A percentile compares a stretch with the other conserved stretches of the same genome.
phyloP scores from a whole-genome alignment of 2,888 invertebrate genomes.

The Lasioglossum leucozonium region DNA sequence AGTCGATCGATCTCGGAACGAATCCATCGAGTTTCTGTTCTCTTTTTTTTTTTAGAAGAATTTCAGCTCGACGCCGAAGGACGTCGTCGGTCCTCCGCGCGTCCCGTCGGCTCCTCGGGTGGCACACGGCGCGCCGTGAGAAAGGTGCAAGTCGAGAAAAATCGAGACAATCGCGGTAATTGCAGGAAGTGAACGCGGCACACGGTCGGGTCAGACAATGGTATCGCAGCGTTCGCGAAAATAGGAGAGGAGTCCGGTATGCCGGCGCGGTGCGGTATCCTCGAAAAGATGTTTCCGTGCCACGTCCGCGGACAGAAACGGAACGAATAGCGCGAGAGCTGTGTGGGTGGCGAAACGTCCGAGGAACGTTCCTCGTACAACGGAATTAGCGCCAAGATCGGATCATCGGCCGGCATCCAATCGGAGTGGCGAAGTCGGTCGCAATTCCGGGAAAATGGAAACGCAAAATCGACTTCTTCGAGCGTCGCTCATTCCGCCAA shows the following conservation, averaged over 20 bases:
- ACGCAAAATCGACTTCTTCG: not conserved
- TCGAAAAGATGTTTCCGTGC: constrained; percentile 57
- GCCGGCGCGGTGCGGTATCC: constrained; percentile 10
- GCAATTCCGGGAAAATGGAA: constrained; percentile 1
- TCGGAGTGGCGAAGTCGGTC: not conserved
- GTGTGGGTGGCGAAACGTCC: not conserved
- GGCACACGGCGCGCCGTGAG: constrained; percentile 55
- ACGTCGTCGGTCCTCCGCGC: not conserved
- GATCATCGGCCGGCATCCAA: not conserved
- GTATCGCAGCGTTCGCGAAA: constrained; percentile 67
- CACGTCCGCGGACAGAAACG: constrained; percentile 40
- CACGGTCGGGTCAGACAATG: constrained; percentile 63
- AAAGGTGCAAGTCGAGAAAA: constrained; percentile 65
- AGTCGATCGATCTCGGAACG: no score
- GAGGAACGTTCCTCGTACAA: not conserved
- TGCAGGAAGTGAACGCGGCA: constrained; percentile 69
- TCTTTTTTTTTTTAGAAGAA: no score
- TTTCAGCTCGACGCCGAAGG: not conserved
- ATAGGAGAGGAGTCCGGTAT: constrained; percentile 35
- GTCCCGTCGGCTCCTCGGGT: not conserved
- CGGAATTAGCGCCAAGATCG: not conserved
- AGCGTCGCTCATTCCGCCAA: not conserved
- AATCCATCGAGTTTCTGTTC: no score
- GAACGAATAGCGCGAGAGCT: not conserved
- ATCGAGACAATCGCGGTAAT: constrained; percentile 72